A percentile compares a stretch with the other conserved stretches of the same genome.
phyloP scores from a whole-genome alignment of 2,113 vertebrate genomes.

The Mustela nigripes region DNA sequence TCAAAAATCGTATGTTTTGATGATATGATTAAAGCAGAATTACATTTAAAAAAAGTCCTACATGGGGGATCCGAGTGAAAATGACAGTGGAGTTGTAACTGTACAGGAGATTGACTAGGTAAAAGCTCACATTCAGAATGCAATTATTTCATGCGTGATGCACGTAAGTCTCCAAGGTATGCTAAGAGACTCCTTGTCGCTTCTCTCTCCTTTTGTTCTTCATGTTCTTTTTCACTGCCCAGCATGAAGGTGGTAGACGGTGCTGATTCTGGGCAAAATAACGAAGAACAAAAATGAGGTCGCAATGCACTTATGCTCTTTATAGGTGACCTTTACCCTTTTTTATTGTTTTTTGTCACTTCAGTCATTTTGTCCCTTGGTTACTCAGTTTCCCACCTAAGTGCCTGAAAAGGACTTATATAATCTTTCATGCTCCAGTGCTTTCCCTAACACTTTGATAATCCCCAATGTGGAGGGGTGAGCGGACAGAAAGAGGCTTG shows the following conservation, averaged over 20 bases:
- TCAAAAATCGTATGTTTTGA: constrained; percentile 82
- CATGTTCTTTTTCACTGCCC: background rate
- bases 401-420: background rate
- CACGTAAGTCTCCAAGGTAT: background rate
- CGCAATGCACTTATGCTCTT: background rate
- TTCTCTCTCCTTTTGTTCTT: background rate
- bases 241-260: background rate
- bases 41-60: constrained; percentile 73
- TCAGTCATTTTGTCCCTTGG: background rate
- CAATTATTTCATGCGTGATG: constrained; percentile 64
- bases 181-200: background rate
- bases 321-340: background rate
- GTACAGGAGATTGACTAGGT: constrained; percentile 64
- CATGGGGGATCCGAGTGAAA: constrained; percentile 74
- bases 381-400: background rate
- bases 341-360: background rate
- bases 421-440: background rate
- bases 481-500: background rate
- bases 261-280: background rate
- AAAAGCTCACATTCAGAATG: constrained; percentile 70
- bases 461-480: background rate
- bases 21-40: constrained; percentile 82
- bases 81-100: constrained; percentile 73
- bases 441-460: background rate
- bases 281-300: background rate